phyloP scores from a whole-genome alignment of 2,797 vertebrate genomes.

The Ptychadena robeensis region DNA sequence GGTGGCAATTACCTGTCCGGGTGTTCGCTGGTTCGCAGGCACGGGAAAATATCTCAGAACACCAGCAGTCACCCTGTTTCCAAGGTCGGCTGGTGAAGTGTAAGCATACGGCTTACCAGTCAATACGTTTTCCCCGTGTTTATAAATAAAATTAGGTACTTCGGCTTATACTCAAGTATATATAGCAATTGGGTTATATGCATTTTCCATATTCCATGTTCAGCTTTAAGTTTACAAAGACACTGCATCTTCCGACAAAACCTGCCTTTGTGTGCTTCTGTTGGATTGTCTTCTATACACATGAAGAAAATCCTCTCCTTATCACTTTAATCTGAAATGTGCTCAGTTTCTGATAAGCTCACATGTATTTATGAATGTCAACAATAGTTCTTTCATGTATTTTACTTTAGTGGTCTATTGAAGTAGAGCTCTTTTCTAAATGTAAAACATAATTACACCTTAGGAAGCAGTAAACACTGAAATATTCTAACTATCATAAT shows the following conservation, averaged over 20 bases:
- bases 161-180: too few species aligned
- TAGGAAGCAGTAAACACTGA: not conserved
- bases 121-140: too few species aligned
- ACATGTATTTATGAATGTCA: constrained; percentile 5
- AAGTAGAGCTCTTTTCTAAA: not conserved
- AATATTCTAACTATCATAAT: constrained; percentile 1
- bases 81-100: too few species aligned
- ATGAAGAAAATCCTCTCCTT: not conserved
- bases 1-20: too few species aligned
- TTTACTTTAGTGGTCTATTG: not conserved
- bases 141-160: too few species aligned
- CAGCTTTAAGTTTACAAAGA: not conserved
- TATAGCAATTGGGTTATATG: too few species aligned
- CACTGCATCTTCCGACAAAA: not conserved
- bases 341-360: constrained; percentile 4
- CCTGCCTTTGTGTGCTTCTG: not conserved
- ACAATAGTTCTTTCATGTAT: not conserved
- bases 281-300: not conserved
- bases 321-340: constrained; percentile 3
- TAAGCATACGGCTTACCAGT: too few species aligned
- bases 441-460: constrained; percentile 10
- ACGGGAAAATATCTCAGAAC: too few species aligned
- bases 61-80: too few species aligned
- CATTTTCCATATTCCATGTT: not conserved
- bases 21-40: too few species aligned